phyloP scores from a whole-genome alignment of 2,888 invertebrate species.

The Alloscopus bannaensis region DNA sequence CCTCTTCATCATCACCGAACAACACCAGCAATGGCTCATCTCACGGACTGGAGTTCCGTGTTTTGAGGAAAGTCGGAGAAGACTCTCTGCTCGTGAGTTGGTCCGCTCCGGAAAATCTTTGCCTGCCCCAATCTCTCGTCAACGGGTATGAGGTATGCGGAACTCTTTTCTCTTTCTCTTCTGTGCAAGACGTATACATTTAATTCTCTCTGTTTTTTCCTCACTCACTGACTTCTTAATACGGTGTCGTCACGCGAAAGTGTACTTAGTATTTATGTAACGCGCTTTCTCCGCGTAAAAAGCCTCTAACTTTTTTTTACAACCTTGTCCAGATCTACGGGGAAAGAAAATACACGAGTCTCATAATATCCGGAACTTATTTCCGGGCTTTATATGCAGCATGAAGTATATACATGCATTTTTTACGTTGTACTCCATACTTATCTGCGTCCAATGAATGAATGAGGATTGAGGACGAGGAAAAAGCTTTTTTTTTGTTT shows the following conservation, averaged over 20 bases:
- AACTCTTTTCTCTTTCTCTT: background rate
- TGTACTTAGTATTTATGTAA: no score
- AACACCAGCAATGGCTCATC: constrained; percentile 12
- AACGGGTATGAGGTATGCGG: constrained; percentile 71
- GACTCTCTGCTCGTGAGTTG: constrained; percentile 73
- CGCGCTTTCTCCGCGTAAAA: no score
- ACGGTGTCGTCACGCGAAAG: no score
- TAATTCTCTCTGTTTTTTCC: constrained; percentile 2
- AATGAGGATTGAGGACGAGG: background rate
- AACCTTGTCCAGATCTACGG: no score
- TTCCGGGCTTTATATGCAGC: no score
- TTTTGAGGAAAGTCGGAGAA: constrained; percentile 72
- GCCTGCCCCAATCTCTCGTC: constrained; percentile 43
- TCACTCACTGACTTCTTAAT: background rate
- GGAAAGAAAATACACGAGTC: no score
- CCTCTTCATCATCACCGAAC: no score
- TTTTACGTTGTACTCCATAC: no score
- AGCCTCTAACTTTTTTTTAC: no score
- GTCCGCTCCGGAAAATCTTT: constrained; percentile 66
- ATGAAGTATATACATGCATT: no score
- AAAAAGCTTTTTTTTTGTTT: background rate
- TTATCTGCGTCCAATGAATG: no score
- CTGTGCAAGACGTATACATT: background rate
- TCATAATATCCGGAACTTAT: no score
- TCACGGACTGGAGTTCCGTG: constrained; percentile 69